phyloP scores from a whole-genome alignment of 1,140 invertebrate genomes.

The Musca domestica region DNA sequence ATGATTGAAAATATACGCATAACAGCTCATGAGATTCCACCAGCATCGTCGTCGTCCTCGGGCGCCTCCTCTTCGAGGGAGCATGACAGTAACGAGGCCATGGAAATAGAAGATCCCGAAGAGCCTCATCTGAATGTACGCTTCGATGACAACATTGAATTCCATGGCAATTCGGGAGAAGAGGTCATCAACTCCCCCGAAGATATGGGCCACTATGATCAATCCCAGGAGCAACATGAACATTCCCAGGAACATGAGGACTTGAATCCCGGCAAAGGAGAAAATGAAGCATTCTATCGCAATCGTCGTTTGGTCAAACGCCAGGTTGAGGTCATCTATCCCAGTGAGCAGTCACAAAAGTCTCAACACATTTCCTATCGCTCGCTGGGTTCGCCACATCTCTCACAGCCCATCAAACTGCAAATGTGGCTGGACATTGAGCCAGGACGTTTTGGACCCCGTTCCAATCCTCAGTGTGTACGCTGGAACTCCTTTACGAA shows the following conservation, averaged over 20 bases:
- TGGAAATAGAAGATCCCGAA: constrained; percentile 29
- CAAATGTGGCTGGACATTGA: constrained; percentile 75
- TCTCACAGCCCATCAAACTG: constrained; percentile 69
- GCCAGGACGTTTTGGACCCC: constrained; percentile 66
- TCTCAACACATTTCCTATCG: constrained; percentile 57
- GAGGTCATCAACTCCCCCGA: constrained; percentile 39
- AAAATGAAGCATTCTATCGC: constrained; percentile 48
- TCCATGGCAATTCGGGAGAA: constrained; percentile 49
- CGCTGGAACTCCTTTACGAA: constrained; percentile 64
- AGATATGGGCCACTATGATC: constrained; percentile 36
- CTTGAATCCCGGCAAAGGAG: constrained; percentile 34
- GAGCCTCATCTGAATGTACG: constrained; percentile 44
- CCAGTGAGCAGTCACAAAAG: constrained; percentile 49
- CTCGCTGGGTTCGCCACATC: constrained; percentile 65
- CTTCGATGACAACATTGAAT: constrained; percentile 47
- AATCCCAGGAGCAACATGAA: neutral
- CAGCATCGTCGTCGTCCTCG: constrained; percentile 27
- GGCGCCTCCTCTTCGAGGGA: constrained; percentile 32
- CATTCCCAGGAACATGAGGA: constrained; percentile 21
- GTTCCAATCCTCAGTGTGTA: constrained; percentile 84
- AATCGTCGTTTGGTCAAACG: constrained; percentile 55
- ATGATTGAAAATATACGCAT: constrained; percentile 51
- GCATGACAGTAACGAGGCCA: constrained; percentile 33
- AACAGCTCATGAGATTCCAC: constrained; percentile 47
- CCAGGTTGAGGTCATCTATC: constrained; percentile 52